A percentile compares a stretch with the other conserved stretches of the same genome.
Conservation (phyloP, 2,113 vertebrate genomes). For the Sus scrofa region T2T-Sscrofa CM000828.6:33036001-33036500, state of each 20-base stretch:
- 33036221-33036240: background rate
- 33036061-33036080: background rate
- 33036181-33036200: conserved; percentile 18
- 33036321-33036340: background rate
- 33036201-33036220: background rate
- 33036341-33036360: background rate
- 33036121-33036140: background rate
- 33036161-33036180: conserved; percentile 17
- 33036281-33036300: background rate
- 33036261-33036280: background rate
- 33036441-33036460: background rate
- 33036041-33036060: too few relatives aligned
- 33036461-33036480: background rate
- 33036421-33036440: background rate
- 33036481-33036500: background rate
- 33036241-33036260: background rate
- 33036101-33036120: conserved; percentile 12
- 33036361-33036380: background rate
- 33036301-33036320: background rate
- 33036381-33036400: conserved; percentile 5
- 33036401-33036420: background rate
- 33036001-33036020: too few relatives aligned
- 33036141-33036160: conserved; percentile 5
- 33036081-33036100: background rate
- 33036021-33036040: too few relatives aligned